Evolutionary conservation across 2,797 vertebrate genomes (phyloP).

Genomic region (Intellagama lesueurii): DNA sequence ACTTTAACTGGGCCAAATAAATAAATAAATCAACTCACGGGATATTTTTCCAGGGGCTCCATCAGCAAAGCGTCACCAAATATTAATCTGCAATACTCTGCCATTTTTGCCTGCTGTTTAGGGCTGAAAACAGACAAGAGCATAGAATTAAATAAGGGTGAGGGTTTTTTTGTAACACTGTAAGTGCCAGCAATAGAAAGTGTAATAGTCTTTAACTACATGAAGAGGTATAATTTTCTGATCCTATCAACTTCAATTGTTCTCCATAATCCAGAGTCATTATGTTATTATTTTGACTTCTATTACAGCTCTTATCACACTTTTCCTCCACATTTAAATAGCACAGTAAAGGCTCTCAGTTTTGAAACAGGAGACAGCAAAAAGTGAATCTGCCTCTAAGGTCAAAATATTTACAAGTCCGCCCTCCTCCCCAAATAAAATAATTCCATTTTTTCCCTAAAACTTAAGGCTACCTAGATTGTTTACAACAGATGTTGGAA

Average conservation of each 20-base stretch:
- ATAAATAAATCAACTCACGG: conserved; percentile 80
- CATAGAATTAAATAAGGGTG: conserved; percentile 15
- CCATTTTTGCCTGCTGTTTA: conserved; percentile 98
- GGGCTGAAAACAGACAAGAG: conserved; percentile 79
- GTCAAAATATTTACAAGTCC: not conserved
- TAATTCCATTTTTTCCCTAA: not conserved
- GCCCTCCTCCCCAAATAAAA: not conserved
- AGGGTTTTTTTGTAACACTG: conserved; percentile 6
- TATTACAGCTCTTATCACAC: conserved; percentile 26
- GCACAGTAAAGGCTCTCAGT: not conserved
- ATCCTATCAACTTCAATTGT: conserved; percentile 28
- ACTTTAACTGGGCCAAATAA: conserved; percentile 4
- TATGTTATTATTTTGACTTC: conserved; percentile 24
- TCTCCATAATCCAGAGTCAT: conserved; percentile 37
- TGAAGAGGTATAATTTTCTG: conserved; percentile 2
- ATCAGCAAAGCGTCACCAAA: conserved; percentile 95
- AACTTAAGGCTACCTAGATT: not conserved
- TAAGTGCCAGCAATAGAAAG: conserved; percentile 39
- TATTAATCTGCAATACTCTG: conserved; percentile 96
- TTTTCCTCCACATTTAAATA: not conserved
- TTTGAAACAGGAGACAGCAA: not conserved
- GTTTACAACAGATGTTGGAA: not conserved
- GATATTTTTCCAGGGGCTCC: conserved; percentile 94
- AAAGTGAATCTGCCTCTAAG: not conserved
- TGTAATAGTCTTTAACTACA: conserved; percentile 45